Percentiles rank a stretch among this genome's conserved stretches.
These are phyloP conservation scores for Hecatera dysodea DNA, from an alignment of 2,888 invertebrate genomes.

Conservation along the genomic window DNA sequence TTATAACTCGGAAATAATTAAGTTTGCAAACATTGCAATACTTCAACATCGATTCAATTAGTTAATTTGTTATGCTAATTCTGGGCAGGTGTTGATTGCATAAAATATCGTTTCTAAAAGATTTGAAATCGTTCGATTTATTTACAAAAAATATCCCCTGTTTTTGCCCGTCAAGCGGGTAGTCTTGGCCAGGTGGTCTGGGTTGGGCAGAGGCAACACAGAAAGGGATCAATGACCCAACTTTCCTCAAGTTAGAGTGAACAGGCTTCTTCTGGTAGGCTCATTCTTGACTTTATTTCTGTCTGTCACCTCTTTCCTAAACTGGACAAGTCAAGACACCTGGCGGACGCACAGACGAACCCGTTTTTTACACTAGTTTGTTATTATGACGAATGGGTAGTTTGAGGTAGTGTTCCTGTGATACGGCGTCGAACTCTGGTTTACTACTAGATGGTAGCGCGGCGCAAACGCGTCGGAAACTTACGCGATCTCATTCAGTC, in stretches of 20 bases:
- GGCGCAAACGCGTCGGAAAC: slow-evolving; percentile 70
- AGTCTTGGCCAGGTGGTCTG: not conserved
- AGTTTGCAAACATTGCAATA: slow-evolving; percentile 10
- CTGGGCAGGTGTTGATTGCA: slow-evolving; percentile 33
- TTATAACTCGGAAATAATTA: not conserved
- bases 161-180: not conserved
- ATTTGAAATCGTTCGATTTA: not conserved
- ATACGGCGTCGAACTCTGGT: too few relatives aligned
- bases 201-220: not conserved
- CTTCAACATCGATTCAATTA: slow-evolving; percentile 7
- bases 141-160: not conserved
- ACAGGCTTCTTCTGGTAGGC: too few relatives aligned
- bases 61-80: slow-evolving; percentile 42
- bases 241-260: too few relatives aligned
- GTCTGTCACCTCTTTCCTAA: too few relatives aligned
- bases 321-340: too few relatives aligned
- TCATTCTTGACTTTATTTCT: too few relatives aligned
- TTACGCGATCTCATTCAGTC: slow-evolving; percentile 63
- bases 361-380: too few relatives aligned
- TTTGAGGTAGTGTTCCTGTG: too few relatives aligned
- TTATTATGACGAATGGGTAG: too few relatives aligned
- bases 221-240: not conserved
- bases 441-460: slow-evolving; percentile 50
- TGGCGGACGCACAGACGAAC: too few relatives aligned
- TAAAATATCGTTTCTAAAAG: slow-evolving; percentile 17